Base-by-base conservation (phyloP, 2,888 invertebrate genomes). In the Philaethria dido region DNA sequence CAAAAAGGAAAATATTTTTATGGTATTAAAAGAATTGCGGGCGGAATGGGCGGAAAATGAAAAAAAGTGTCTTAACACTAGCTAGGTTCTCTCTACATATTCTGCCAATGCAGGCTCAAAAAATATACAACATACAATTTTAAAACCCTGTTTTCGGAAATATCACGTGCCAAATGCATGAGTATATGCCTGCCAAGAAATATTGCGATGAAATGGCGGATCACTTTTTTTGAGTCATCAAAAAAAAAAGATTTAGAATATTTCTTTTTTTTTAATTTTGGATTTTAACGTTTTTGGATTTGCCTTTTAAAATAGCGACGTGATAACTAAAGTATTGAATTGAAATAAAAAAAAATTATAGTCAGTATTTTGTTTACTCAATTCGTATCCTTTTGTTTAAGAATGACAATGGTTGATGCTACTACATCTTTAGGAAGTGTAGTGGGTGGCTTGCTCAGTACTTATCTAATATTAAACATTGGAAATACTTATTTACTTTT, bases 331-430 rank as follows among this genome's bases (percentile, higher is more conserved):
- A 33, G 6, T 8, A 33, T 8, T 33, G 5, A 33, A 33, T 8
- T 8, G 8, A 33, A 1, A 1, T 33, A 9, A 8, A 33, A 33
- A 3, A 8, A 8, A 1, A 33, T 6, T 33, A 9, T 8, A 6
- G 5, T 33, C 8, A 8, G 3, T 3, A 3, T 39, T 39, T 11
- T 39, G 1, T 39, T 13, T 39, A 39, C 2, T 39, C 13, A 39
- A 39, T 39, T 39, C 13, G 11, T 6, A 6, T 13, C 39, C 33
- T 25, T 72, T 73, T 73, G 72, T 88, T 89, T 36, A 81, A 95
- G 95, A 81, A 94, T 95, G 94, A 94, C 94, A 6, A 75, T 94
- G 42, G 80, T 96, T 70, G 95, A 96, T 76, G 94, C 93, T 0
- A 83, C 93, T 0, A 83, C 95, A 33, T 93, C 93, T 59, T 75